Conservation (phyloP, 2,888 invertebrate species). For the Aleiodes leptofemur region DNA sequence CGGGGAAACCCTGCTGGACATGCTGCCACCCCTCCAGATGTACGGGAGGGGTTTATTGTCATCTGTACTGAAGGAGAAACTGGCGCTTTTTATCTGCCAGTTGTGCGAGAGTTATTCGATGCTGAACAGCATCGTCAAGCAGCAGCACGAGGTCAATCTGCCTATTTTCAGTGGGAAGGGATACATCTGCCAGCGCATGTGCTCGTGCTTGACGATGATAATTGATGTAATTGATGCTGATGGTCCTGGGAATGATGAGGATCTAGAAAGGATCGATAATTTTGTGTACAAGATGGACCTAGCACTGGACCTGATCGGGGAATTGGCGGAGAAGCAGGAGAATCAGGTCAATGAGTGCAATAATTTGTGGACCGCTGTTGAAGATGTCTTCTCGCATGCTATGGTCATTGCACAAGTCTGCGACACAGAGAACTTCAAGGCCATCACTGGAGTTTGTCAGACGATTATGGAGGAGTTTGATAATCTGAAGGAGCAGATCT, state of each 20-base stretch:
- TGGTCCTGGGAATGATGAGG: conserved; percentile 64
- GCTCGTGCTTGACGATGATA: conserved; percentile 69
- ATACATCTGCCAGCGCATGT: conserved; percentile 70
- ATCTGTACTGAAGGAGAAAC: conserved; percentile 61
- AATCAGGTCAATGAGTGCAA: conserved; percentile 63
- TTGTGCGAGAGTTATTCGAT: conserved; percentile 66
- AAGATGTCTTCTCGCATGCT: conserved; percentile 73
- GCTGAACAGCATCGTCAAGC: conserved; percentile 66
- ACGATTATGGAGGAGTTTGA: conserved; percentile 73
- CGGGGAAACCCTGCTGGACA: conserved; percentile 66
- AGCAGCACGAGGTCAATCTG: conserved; percentile 68
- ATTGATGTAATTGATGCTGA: conserved; percentile 64
- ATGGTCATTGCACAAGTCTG: conserved; percentile 75
- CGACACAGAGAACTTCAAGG: conserved; percentile 70
- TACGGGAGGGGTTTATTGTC: conserved; percentile 67
- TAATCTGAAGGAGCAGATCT: conserved; percentile 68
- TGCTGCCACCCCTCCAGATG: conserved; percentile 64
- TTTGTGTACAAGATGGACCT: conserved; percentile 73
- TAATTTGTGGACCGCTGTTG: conserved; percentile 69
- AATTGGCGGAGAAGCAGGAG: conserved; percentile 61
- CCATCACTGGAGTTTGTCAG: conserved; percentile 73
- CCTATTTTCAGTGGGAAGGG: conserved; percentile 69
- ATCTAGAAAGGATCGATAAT: conserved; percentile 60
- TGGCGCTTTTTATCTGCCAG: conserved; percentile 68
- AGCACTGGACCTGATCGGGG: conserved; percentile 68